Conservation (phyloP, 2,888 invertebrate genomes). For the Agrotis clavis region DNA sequence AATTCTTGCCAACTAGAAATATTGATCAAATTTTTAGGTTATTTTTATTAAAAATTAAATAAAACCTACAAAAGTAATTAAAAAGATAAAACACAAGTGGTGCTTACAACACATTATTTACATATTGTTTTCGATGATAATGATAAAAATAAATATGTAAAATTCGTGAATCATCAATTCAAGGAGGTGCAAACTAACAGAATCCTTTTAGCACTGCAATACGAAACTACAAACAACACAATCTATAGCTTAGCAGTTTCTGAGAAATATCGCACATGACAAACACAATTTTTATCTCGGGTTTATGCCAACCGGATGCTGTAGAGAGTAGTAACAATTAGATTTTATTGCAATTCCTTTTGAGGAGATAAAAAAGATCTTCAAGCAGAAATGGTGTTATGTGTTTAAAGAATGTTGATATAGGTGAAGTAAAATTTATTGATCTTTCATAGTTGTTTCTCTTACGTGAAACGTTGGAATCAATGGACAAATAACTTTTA, state of each 20-base stretch:
- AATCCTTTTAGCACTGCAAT: conserved; percentile 33
- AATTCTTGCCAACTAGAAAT: too few species aligned
- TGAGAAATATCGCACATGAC: conserved; percentile 55
- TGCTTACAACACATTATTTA: too few species aligned
- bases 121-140: too few species aligned
- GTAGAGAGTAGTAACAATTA: conserved; percentile 49
- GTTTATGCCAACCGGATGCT: conserved; percentile 51
- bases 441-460: neutral
- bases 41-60: too few species aligned
- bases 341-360: conserved; percentile 50
- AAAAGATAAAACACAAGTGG: too few species aligned
- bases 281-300: conserved; percentile 56
- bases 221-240: conserved; percentile 47
- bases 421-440: conserved; percentile 17
- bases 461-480: too few species aligned
- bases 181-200: neutral
- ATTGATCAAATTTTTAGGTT: too few species aligned
- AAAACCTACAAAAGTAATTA: too few species aligned
- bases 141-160: too few species aligned
- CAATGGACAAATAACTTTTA: too few species aligned
- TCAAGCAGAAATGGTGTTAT: conserved; percentile 19
- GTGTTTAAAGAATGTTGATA: conserved; percentile 24
- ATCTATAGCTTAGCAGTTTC: conserved; percentile 48
- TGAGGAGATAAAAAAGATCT: conserved; percentile 17
- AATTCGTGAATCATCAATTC: conserved; percentile 9